Evolutionary conservation across 2,113 vertebrate genomes (phyloP).

Genomic region (Phalacrocorax pelagicus): DNA sequence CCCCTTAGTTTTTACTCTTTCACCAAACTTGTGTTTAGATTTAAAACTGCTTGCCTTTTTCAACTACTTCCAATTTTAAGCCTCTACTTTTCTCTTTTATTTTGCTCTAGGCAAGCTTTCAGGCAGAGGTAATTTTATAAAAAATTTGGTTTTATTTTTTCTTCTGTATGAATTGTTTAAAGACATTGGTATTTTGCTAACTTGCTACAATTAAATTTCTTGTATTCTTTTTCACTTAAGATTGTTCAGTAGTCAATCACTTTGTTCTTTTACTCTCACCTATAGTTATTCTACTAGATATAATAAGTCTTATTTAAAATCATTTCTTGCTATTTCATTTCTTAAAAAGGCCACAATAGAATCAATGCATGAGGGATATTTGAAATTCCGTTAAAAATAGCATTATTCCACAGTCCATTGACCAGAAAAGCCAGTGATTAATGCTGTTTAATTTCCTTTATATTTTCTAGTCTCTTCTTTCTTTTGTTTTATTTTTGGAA

Average conservation of each 20-base stretch:
- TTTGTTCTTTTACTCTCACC: background rate
- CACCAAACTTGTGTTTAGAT: background rate
- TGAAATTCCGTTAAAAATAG: conserved; percentile 11
- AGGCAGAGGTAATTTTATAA: background rate
- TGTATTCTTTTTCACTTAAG: background rate
- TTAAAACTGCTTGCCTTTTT: conserved; percentile 17
- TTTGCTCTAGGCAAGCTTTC: background rate
- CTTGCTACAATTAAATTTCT: background rate
- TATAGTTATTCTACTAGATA: conserved; percentile 5
- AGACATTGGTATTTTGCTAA: background rate
- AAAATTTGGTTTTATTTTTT: background rate
- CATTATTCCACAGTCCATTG: background rate
- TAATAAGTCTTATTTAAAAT: conserved; percentile 29
- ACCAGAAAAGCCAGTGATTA: background rate
- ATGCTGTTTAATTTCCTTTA: background rate
- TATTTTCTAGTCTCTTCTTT: background rate
- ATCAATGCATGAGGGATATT: background rate
- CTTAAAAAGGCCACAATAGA: background rate
- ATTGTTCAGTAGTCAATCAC: conserved; percentile 10
- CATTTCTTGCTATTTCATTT: background rate
- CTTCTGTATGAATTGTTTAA: background rate
- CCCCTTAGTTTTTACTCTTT: background rate
- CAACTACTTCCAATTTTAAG: background rate
- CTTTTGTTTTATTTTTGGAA: background rate
- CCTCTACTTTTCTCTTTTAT: background rate